Percentiles rank a stretch among this genome's conserved stretches.
Conservation (phyloP, 2,113 vertebrate genomes). For the Hemicordylus capensis region DNA sequence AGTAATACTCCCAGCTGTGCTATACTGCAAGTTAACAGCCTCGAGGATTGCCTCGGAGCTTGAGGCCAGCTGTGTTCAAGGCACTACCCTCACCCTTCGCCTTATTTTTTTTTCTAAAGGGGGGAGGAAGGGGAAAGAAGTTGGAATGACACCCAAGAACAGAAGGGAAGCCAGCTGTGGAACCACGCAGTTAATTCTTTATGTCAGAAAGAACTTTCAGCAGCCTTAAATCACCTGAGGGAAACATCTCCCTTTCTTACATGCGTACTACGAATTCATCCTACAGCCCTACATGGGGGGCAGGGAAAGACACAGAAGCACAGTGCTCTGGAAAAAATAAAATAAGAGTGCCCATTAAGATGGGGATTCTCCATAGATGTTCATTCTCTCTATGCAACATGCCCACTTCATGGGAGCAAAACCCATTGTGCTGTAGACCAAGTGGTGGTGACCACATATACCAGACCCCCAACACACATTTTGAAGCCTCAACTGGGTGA, state of each 20-base stretch:
- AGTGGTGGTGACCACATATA: not conserved
- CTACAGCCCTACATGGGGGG: constrained; percentile 64
- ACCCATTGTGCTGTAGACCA: constrained; percentile 58
- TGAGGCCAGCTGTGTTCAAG: constrained; percentile 67
- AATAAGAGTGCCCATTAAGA: constrained; percentile 46
- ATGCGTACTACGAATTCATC: constrained; percentile 70
- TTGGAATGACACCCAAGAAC: constrained; percentile 72
- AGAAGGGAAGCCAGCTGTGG: constrained; percentile 76
- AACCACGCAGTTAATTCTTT: constrained; percentile 75
- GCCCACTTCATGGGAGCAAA: constrained; percentile 41
- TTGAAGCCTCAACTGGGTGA: not conserved
- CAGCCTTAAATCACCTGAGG: constrained; percentile 72
- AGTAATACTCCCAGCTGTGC: constrained; percentile 68
- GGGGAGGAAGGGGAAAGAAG: constrained; percentile 66
- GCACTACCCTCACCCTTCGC: constrained; percentile 73
- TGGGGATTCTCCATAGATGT: constrained; percentile 25
- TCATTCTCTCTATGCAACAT: constrained; percentile 39
- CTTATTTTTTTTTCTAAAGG: constrained; percentile 42
- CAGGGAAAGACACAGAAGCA: constrained; percentile 53
- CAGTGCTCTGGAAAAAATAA: constrained; percentile 51
- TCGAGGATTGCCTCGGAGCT: constrained; percentile 52
- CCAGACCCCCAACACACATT: not conserved
- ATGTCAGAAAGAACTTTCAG: constrained; percentile 83
- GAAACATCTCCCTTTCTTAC: constrained; percentile 62
- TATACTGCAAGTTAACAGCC: constrained; percentile 66